phyloP scores from a whole-genome alignment of 1,140 invertebrate genomes.

The Zophobas morio region DNA sequence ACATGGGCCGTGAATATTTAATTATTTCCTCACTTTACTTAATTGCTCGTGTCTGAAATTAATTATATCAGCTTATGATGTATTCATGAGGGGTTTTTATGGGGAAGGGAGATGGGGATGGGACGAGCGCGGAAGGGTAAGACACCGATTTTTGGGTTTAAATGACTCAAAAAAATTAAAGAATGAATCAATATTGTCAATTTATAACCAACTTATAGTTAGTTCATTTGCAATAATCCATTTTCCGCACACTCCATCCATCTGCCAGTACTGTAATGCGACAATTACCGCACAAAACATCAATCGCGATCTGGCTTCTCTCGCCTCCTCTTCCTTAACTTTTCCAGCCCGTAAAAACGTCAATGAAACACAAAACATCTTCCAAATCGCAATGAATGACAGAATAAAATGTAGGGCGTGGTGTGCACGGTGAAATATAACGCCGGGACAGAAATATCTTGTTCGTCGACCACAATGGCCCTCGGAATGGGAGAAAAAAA shows the following conservation, averaged over 20 bases:
- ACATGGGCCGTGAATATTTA: slow-evolving; percentile 55
- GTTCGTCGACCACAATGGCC: slow-evolving; percentile 62
- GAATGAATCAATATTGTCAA: too few species aligned
- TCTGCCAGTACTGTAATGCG: too few species aligned
- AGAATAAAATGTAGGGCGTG: slow-evolving; percentile 62
- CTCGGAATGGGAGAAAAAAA: slow-evolving; percentile 55
- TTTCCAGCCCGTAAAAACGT: slow-evolving; percentile 51
- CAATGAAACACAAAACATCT: slow-evolving; percentile 60
- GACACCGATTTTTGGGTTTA: too few species aligned
- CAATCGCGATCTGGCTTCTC: too few species aligned
- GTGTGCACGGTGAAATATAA: slow-evolving; percentile 64
- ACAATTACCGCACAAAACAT: too few species aligned
- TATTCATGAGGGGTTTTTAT: slow-evolving; percentile 48
- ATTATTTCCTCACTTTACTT: slow-evolving; percentile 58
- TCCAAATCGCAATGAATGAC: slow-evolving; percentile 62
- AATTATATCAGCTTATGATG: slow-evolving; percentile 53
- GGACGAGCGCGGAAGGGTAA: too few species aligned
- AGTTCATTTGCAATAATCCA: too few species aligned
- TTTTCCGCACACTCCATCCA: too few species aligned
- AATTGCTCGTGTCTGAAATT: slow-evolving; percentile 55
- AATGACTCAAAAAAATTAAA: too few species aligned
- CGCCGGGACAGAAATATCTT: slow-evolving; percentile 64
- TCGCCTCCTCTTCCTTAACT: background rate
- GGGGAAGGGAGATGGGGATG: background rate
- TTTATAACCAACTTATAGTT: too few species aligned